These are phyloP conservation scores for Bettongia penicillata DNA, from an alignment of 2,113 vertebrate genomes.

Conservation along the genomic window DNA sequence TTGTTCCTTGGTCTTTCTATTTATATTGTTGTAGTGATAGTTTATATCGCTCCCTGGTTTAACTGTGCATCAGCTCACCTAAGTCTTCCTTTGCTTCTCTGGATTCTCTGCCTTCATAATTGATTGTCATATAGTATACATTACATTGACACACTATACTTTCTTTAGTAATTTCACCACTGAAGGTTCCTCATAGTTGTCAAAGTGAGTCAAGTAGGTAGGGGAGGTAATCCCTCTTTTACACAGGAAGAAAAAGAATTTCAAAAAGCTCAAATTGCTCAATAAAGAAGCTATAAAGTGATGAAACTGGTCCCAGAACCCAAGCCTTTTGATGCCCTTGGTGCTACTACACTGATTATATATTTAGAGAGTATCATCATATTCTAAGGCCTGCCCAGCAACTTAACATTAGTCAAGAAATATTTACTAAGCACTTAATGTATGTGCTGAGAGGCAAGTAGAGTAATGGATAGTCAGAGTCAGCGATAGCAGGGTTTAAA, in stretches of 20 bases:
- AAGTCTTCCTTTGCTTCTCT: background rate
- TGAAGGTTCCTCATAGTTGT: background rate
- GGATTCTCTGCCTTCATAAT: background rate
- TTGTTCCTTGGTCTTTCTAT: background rate
- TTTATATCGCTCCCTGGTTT: background rate
- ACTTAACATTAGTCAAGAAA: background rate
- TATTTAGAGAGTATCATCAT: conserved; percentile 9
- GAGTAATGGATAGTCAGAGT: background rate
- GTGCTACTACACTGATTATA: background rate
- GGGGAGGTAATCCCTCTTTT: background rate
- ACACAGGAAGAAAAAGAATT: background rate
- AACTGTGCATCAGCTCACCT: background rate
- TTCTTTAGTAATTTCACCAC: background rate
- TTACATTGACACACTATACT: background rate
- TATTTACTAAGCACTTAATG: background rate
- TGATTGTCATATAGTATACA: background rate
- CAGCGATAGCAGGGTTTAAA: background rate
- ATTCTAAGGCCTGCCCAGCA: conserved; percentile 11
- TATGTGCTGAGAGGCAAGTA: background rate
- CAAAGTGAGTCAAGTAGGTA: background rate
- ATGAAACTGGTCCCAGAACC: background rate
- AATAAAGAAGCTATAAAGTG: background rate
- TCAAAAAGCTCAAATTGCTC: background rate
- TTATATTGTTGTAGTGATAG: background rate
- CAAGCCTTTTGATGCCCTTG: background rate